Evolutionary conservation across 2,797 vertebrate genomes (phyloP).

Genomic region (Jordanella pulchra): DNA sequence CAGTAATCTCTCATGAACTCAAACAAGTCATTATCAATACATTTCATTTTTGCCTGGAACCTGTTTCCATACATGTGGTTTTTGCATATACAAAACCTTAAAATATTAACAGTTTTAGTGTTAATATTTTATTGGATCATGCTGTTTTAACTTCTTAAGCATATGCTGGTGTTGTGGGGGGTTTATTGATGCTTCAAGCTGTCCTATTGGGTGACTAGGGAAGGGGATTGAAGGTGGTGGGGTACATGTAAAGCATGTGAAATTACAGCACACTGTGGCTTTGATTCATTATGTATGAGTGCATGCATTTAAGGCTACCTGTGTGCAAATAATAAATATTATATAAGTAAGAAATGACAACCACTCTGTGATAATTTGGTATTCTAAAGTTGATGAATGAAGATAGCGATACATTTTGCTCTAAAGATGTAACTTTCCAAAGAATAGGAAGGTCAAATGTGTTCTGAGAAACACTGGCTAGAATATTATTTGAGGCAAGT

Average conservation of each 20-base stretch:
- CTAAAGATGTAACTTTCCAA: constrained; percentile 1
- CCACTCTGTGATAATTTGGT: neutral
- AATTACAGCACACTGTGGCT: constrained; percentile 34
- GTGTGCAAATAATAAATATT: constrained; percentile 5
- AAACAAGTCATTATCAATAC: no score
- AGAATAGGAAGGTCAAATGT: constrained; percentile 13
- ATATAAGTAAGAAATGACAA: constrained; percentile 6
- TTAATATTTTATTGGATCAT: constrained; percentile 60
- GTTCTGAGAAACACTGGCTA: constrained; percentile 4
- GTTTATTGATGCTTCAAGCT: constrained; percentile 31
- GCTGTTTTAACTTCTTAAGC: constrained; percentile 48
- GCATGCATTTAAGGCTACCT: constrained; percentile 1
- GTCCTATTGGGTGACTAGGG: neutral
- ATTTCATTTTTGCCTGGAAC: no score
- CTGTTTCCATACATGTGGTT: constrained; percentile 18
- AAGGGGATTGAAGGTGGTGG: neutral
- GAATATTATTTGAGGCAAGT: neutral
- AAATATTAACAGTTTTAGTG: constrained; percentile 56
- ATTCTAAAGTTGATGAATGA: neutral
- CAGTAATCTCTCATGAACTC: no score
- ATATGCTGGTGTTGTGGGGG: constrained; percentile 29
- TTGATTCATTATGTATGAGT: constrained; percentile 63
- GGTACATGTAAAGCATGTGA: constrained; percentile 25
- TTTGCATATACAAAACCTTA: constrained; percentile 36
- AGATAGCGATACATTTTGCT: neutral